Evolutionary conservation across 2,797 vertebrate genomes (phyloP), one percentile per base, ranked within the genome.

Genomic region (Pangasius krempfi): DNA sequence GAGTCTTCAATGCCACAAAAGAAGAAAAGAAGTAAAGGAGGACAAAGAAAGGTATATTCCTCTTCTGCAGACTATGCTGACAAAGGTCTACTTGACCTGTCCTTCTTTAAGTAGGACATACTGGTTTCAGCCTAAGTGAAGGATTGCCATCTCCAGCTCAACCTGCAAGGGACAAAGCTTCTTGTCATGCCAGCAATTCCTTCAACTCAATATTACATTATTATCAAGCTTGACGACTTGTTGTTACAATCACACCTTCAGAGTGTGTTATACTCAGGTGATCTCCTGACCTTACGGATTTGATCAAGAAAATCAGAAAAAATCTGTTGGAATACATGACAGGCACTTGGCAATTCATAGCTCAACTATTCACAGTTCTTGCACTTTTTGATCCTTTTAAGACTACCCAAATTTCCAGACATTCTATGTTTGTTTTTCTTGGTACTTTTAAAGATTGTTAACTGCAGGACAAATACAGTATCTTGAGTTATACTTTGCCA

Each of bases 31-130:
- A 83, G 25, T 18, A 87, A 83, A 83, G 37, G 25, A 66, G 64
- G 64, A 37, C 83, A 85, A 85, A 70, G 47, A 37, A 85, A 50
- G 50, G 30, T 30, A 37, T 85, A 70, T 70, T 54, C 64, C 83
- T 52, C 64, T 37, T 70, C n/a, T 84, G n/a, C 47, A 84, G 83
- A 47, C 64, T 68, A 84, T 7, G 47, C 50, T 85, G 64, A 54
- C 83, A 37, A 70, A 85, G 83, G 64, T 70, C 64, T 70, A 54
- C 83, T 54, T 12, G 30, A 70, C 64, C 83, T 54, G 83, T 70
- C 47, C 66, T 85, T 85, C 64, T 54, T 68, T 70, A 85, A 85
- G 50, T 85, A 72, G 83, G 83, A 54, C 83, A 78, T 47, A 47
- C 33, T 47, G 66, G 33, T 56, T 60, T 81, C 22, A n/a, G 40